phyloP scores from a whole-genome alignment of 1,140 invertebrate genomes.

The Drosophila lacertosa region DNA sequence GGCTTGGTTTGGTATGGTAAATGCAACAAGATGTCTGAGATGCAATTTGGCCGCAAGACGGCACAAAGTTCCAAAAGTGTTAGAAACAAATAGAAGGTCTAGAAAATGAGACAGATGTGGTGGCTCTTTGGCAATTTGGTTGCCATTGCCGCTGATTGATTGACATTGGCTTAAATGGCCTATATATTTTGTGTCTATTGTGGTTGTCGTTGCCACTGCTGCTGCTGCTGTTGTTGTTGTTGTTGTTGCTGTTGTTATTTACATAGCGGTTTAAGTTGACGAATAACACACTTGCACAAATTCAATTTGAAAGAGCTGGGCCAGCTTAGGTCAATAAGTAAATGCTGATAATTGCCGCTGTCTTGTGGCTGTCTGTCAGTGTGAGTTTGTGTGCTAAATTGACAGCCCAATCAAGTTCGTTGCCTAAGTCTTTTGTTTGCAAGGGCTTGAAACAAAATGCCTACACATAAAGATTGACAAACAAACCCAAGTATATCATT shows the following conservation, averaged over 20 bases:
- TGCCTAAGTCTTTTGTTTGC: conserved; percentile 40
- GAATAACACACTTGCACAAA: conserved; percentile 43
- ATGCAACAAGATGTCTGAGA: conserved; percentile 3
- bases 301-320: conserved; percentile 32
- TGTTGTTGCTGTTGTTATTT: conserved; percentile 45
- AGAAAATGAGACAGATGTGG: conserved; percentile 54
- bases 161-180: conserved; percentile 78
- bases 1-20: conserved; percentile 6
- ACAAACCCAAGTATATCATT: neutral
- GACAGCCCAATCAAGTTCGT: conserved; percentile 43
- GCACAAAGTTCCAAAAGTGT: conserved; percentile 33
- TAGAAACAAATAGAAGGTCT: conserved; percentile 43
- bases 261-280: conserved; percentile 42
- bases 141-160: conserved; percentile 74
- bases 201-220: conserved; percentile 15
- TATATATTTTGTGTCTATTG: conserved; percentile 45
- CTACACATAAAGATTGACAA: neutral
- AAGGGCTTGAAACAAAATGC: neutral
- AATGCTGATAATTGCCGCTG: neutral
- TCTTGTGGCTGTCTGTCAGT: conserved; percentile 38
- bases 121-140: conserved; percentile 68
- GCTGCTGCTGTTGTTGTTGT: conserved; percentile 1
- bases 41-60: conserved; percentile 41
- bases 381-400: conserved; percentile 41
- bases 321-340: conserved; percentile 34